A percentile compares a stretch with the other conserved stretches of the same genome.
These are phyloP conservation scores for Drosophila helvetica DNA, from an alignment of 2,888 invertebrate species.

Conservation along the genomic window DNA sequence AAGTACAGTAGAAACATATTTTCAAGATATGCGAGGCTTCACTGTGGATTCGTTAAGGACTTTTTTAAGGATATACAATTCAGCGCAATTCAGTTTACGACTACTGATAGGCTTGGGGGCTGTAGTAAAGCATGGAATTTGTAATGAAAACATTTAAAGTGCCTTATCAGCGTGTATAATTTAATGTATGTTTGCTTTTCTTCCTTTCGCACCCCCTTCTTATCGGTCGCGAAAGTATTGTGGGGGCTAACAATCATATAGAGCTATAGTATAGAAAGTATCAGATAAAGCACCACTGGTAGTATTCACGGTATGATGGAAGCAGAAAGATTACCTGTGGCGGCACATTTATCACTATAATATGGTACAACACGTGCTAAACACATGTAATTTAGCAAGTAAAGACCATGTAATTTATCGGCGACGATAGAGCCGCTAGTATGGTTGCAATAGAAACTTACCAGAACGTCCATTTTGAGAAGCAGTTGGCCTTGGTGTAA, in stretches of 20 bases:
- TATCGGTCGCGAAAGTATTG: slow-evolving; percentile 3
- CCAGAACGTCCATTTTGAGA: slow-evolving; percentile 88
- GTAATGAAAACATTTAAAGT: neutral
- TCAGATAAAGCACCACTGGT: neutral
- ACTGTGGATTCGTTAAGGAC: slow-evolving; percentile 9
- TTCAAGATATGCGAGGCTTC: neutral
- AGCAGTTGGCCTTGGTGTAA: slow-evolving; percentile 86
- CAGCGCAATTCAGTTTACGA: slow-evolving; percentile 4
- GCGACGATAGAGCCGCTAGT: neutral
- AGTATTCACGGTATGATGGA: neutral
- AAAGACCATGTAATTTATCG: too few relatives aligned
- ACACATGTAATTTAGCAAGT: too few relatives aligned
- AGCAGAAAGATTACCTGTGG: too few relatives aligned
- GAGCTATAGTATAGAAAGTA: slow-evolving; percentile 26
- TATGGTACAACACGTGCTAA: slow-evolving; percentile 54
- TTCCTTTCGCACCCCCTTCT: slow-evolving; percentile 6
- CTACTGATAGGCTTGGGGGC: neutral
- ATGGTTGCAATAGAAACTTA: slow-evolving; percentile 83
- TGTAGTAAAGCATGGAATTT: slow-evolving; percentile 5
- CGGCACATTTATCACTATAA: slow-evolving; percentile 19
- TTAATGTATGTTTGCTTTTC: slow-evolving; percentile 26
- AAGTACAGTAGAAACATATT: too few relatives aligned
- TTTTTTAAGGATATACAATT: slow-evolving; percentile 23
- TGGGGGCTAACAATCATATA: slow-evolving; percentile 18
- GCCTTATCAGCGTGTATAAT: slow-evolving; percentile 11